Percentiles rank a stretch among this genome's conserved stretches.
Evolutionary conservation across 2,113 vertebrate genomes (phyloP).

Genomic region (Esox niger): DNA sequence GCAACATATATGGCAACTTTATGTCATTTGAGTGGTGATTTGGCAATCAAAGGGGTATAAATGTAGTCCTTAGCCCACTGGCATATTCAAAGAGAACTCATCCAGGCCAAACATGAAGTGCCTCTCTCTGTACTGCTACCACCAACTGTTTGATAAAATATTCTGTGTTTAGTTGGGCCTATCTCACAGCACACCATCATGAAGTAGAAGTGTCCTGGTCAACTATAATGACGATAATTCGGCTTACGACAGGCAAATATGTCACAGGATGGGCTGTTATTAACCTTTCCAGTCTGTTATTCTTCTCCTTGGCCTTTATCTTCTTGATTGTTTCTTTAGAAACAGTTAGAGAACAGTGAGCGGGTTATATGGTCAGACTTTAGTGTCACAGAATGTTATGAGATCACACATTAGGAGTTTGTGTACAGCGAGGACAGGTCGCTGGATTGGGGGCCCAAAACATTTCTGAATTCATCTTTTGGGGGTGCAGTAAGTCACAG

Average conservation of each 20-base stretch:
- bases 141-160: conserved; percentile 98
- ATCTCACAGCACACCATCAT: conserved; percentile 89
- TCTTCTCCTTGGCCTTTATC: conserved; percentile 33
- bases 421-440: too few species aligned
- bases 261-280: conserved; percentile 92
- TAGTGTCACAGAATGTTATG: conserved; percentile 25
- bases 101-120: conserved; percentile 85
- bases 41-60: conserved; percentile 72
- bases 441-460: too few species aligned
- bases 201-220: conserved; percentile 90
- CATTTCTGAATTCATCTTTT: too few species aligned
- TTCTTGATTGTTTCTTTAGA: conserved; percentile 31
- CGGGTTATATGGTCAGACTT: conserved; percentile 42
- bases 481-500: too few species aligned
- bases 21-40: conserved; percentile 69
- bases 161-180: conserved; percentile 90
- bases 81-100: conserved; percentile 62
- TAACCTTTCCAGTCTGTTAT: conserved; percentile 85
- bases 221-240: conserved; percentile 99
- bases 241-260: conserved; percentile 82
- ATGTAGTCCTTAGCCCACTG: conserved; percentile 68
- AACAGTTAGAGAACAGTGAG: conserved; percentile 26
- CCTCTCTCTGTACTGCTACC: conserved; percentile 71
- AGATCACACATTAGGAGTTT: too few species aligned
- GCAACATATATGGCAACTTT: conserved; percentile 71